Percentiles rank a stretch among this genome's conserved stretches.
Conservation (phyloP, 2,888 invertebrate species). For the Morpho helenor region DNA sequence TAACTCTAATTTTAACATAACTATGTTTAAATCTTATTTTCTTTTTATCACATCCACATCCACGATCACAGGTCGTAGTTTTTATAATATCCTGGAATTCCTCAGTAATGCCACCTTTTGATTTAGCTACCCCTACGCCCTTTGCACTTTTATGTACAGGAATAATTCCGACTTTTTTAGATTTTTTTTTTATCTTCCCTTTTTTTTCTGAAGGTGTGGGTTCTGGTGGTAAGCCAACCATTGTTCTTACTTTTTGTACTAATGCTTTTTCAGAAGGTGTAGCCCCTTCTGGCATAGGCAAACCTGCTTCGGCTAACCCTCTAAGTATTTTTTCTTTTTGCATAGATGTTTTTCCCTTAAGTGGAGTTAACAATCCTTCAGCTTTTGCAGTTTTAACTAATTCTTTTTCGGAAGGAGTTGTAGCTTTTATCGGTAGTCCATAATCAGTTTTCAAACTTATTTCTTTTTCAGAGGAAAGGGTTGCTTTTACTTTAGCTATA, state of each 20-base stretch:
- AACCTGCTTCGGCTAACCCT: conserved; percentile 40
- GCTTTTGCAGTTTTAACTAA: conserved; percentile 25
- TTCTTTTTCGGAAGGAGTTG: conserved; percentile 21
- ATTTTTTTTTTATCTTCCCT: conserved; percentile 38
- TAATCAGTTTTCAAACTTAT: conserved; percentile 12
- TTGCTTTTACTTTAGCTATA: conserved; percentile 33
- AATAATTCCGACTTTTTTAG: conserved; percentile 35
- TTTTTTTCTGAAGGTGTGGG: conserved; percentile 41
- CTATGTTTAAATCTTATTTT: conserved; percentile 63
- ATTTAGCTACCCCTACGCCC: conserved; percentile 21
- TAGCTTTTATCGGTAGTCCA: too few relatives aligned
- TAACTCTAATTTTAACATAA: conserved; percentile 58
- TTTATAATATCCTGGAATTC: conserved; percentile 49
- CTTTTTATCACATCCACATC: conserved; percentile 58
- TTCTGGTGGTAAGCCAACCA: conserved; percentile 33
- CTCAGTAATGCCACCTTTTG: conserved; percentile 37
- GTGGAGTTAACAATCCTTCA: conserved; percentile 25
- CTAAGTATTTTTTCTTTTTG: conserved; percentile 43
- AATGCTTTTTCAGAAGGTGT: conserved; percentile 44
- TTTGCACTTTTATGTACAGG: conserved; percentile 24
- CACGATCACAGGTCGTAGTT: conserved; percentile 53
- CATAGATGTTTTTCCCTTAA: conserved; percentile 28
- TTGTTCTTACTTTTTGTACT: conserved; percentile 36
- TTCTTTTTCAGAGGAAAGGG: conserved; percentile 28
- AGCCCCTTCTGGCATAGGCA: conserved; percentile 45